Evolutionary conservation across 2,113 vertebrate genomes (phyloP).

Genomic region (Trichomycterus rosablanca): DNA sequence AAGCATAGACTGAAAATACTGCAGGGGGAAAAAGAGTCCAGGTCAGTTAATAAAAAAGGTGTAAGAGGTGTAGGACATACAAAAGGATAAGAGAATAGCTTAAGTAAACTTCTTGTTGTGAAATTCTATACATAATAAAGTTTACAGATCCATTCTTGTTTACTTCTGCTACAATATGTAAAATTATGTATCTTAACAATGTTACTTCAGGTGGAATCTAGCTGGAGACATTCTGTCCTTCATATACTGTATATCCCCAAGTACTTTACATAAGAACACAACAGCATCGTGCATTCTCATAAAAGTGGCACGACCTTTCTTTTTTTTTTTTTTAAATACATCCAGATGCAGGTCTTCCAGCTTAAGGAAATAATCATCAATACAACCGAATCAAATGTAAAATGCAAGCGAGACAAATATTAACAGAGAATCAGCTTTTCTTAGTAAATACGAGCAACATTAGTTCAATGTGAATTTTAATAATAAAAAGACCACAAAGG

Average conservation of each 20-base stretch:
- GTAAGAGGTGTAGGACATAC: no score
- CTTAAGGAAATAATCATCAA: slow-evolving; percentile 14
- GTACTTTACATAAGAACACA: slow-evolving; percentile 33
- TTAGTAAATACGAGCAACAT: slow-evolving; percentile 26
- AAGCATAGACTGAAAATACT: no score
- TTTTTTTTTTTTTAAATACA: slow-evolving; percentile 1
- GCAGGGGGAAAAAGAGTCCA: no score
- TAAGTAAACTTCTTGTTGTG: no score
- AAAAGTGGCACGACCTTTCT: background rate
- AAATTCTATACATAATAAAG: no score
- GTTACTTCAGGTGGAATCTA: slow-evolving; percentile 37
- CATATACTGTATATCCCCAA: background rate
- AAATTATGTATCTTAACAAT: slow-evolving; percentile 34
- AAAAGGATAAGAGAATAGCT: no score
- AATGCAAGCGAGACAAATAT: no score
- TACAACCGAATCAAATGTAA: slow-evolving; percentile 1
- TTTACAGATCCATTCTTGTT: slow-evolving; percentile 21
- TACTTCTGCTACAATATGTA: slow-evolving; percentile 36
- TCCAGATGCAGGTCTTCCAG: slow-evolving; percentile 8
- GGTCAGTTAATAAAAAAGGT: no score
- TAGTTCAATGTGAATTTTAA: slow-evolving; percentile 45
- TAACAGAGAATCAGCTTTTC: slow-evolving; percentile 11
- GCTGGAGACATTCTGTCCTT: slow-evolving; percentile 4
- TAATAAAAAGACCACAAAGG: slow-evolving; percentile 57
- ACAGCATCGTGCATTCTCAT: background rate